Conservation (phyloP, 1,140 invertebrate genomes). For the Thaumatotibia leucotreta region DNA sequence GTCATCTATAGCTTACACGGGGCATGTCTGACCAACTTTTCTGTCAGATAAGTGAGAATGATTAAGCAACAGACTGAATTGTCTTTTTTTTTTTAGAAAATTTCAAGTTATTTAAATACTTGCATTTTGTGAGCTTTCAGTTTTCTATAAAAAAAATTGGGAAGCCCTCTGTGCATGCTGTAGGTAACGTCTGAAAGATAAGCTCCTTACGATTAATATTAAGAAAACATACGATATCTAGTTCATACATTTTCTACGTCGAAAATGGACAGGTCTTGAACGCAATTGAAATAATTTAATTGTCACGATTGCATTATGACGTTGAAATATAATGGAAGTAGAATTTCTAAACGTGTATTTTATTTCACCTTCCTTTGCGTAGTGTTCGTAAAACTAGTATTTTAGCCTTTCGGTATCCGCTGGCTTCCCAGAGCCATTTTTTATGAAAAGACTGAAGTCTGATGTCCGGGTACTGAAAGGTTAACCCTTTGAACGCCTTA, state of each 20-base stretch:
- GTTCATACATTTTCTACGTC: slow-evolving; percentile 38
- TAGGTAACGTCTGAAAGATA: neutral
- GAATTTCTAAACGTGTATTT: slow-evolving; percentile 59
- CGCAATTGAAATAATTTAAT: slow-evolving; percentile 62
- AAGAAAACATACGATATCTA: slow-evolving; percentile 18
- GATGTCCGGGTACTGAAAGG: no score
- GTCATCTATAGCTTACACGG: neutral
- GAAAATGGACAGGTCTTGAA: slow-evolving; percentile 35
- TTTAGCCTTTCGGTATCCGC: no score
- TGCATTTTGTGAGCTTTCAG: neutral
- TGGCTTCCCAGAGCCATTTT: no score
- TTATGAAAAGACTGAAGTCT: no score
- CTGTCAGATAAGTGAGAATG: no score
- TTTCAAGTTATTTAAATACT: no score
- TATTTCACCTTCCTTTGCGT: no score
- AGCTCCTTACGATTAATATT: slow-evolving; percentile 11
- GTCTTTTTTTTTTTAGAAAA: no score
- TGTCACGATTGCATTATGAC: slow-evolving; percentile 59
- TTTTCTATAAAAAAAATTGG: neutral
- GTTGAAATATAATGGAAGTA: slow-evolving; percentile 75
- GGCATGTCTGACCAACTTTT: neutral
- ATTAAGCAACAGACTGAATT: no score
- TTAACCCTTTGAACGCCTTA: no score
- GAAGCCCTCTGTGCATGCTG: neutral
- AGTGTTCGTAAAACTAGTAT: no score